Conservation (phyloP, 2,888 invertebrate species). For the Panopea generosa region DNA sequence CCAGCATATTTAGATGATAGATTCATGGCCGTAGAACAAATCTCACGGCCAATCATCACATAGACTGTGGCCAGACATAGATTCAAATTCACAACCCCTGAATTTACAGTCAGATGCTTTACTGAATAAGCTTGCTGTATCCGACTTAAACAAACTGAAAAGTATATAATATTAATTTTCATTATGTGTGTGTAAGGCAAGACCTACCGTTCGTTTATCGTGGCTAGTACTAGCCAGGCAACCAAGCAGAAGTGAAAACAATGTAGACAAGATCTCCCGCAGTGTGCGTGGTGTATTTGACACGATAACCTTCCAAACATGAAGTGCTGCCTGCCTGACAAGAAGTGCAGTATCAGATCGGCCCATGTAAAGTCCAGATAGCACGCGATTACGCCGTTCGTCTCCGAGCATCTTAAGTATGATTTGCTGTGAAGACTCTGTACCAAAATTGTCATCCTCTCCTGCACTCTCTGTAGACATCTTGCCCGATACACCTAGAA, state of each 20-base stretch:
- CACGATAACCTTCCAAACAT: conserved; percentile 99
- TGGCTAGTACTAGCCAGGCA: conserved; percentile 98
- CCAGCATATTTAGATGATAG: no score
- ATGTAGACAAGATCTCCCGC: conserved; percentile 96
- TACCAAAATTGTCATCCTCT: conserved; percentile 99
- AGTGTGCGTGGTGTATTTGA: conserved; percentile 98
- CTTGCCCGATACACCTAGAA: conserved; percentile 94
- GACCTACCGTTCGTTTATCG: conserved; percentile 94
- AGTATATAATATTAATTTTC: no score
- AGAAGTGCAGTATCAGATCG: conserved; percentile 98
- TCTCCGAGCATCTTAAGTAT: conserved; percentile 95
- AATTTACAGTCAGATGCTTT: no score
- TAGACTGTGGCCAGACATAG: no score
- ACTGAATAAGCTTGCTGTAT: no score
- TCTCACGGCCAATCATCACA: no score
- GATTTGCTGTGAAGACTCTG: conserved; percentile 89
- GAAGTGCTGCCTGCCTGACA: conserved; percentile 98
- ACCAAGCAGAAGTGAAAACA: conserved; percentile 95
- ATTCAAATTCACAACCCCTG: no score
- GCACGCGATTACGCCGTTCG: conserved; percentile 95
- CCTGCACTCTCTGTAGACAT: conserved; percentile 99
- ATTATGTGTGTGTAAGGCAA: no score
- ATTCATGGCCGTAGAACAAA: no score
- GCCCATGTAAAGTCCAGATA: conserved; percentile 92
- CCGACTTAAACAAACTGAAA: no score